phyloP scores from a whole-genome alignment of 2,888 invertebrate genomes.

The Polydesmus complanatus region DNA sequence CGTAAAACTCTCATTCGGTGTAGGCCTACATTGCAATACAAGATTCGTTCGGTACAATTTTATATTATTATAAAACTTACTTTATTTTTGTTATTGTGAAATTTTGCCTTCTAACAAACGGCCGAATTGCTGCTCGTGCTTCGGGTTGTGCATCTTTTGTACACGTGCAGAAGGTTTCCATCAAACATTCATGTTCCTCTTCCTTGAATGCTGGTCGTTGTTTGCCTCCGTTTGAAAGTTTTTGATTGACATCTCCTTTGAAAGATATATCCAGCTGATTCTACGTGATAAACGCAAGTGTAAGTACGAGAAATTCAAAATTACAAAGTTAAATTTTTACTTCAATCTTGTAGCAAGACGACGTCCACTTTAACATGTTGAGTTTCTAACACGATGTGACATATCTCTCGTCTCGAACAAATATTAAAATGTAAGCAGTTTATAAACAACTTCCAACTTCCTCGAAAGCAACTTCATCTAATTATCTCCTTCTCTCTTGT shows the following conservation, averaged over 20 bases:
- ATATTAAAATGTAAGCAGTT: background rate
- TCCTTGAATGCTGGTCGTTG: background rate
- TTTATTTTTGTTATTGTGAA: no score
- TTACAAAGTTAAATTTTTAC: background rate
- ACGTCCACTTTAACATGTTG: background rate
- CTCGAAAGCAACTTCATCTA: no score
- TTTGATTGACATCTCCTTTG: background rate
- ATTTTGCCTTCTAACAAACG: no score
- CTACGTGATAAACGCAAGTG: no score
- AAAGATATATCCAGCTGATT: background rate
- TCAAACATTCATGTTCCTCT: background rate
- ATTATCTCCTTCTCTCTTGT: no score
- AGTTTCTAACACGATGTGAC: no score
- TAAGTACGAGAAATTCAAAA: no score
- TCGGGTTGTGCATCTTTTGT: background rate
- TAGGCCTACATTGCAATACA: no score
- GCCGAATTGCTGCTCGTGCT: background rate
- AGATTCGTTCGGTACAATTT: no score
- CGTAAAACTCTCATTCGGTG: no score
- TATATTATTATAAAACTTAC: no score
- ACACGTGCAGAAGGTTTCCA: background rate
- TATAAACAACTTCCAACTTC: background rate
- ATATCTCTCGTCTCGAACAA: background rate
- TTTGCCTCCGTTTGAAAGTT: background rate
- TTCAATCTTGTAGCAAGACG: background rate